Evolutionary conservation across 2,888 invertebrate genomes (phyloP), one percentile per base, ranked within the genome.

Genomic region (Netelia melanura): DNA sequence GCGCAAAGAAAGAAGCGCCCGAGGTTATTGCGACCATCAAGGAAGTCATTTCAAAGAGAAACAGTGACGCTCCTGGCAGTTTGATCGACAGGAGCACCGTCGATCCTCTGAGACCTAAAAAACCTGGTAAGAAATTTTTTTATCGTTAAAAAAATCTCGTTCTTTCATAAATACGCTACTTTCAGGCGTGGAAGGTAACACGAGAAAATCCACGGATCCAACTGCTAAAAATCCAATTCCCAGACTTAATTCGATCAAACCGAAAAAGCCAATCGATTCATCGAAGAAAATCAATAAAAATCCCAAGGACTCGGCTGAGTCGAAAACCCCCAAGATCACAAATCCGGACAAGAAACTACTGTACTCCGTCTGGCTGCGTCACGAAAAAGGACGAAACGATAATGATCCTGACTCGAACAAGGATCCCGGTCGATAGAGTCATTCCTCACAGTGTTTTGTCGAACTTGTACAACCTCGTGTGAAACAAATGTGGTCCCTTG

Each of bases 321-420:
- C 79, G 58, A 67, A 56, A 54, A 74, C 10, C 52, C 56, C 38
- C 43, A 56, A 71, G 68, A 58, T 30, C n/a, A 61, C 81, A 23
- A 88, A 87, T 75, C 72, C 88, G 2, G 91, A 89, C 58, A 91
- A 91, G 54, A 80, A 77, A n/a, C 81, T 90, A 3, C n/a, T 91
- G 48, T 91, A 91, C 54, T 87, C 89, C 17, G 86, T 74, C 9
- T 91, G 91, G 91, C 86, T 91, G 23, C 89, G 89, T 61, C 89
- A 86, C 48, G 87, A 72, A 17, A 83, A 83, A 52, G 58, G 75
- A 1, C 64, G 67, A 3, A 30, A 81, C 17, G 70, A 56, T 2
- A 14, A 71, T 9, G 78, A 79, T 76, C 70, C 58, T 8, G 62
- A 83, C 58, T 68, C 67, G 64, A 11, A 65, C 44, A 79, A 81